Evolutionary conservation across 2,888 invertebrate species (phyloP).

Genomic region (Abrostola triplasia): DNA sequence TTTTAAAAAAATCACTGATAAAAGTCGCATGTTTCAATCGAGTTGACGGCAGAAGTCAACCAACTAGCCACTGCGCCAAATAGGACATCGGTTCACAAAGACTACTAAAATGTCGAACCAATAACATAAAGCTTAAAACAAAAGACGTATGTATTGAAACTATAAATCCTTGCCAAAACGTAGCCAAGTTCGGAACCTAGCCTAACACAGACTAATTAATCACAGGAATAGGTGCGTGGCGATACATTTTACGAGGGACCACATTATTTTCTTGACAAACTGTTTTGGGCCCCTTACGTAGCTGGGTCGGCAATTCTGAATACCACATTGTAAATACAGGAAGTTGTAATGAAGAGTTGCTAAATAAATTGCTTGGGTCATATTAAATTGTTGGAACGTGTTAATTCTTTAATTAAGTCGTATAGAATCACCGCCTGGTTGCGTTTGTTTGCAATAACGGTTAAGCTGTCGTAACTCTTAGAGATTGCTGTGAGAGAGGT

Average conservation of each 20-base stretch:
- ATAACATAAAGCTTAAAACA: no score
- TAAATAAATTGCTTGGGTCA: slow-evolving; percentile 22
- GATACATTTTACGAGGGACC: slow-evolving; percentile 24
- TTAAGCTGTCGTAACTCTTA: no score
- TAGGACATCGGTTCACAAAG: no score
- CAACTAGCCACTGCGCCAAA: no score
- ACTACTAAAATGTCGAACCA: no score
- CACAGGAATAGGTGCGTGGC: slow-evolving; percentile 24
- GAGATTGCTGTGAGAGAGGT: no score
- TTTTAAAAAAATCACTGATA: no score
- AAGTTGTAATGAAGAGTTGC: slow-evolving; percentile 14
- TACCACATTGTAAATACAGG: slow-evolving; percentile 24
- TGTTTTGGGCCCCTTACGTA: slow-evolving; percentile 30
- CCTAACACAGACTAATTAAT: slow-evolving; percentile 39
- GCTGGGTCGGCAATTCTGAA: slow-evolving; percentile 14
- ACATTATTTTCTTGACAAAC: slow-evolving; percentile 47
- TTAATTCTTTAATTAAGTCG: neutral
- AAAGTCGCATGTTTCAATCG: no score
- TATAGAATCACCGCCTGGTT: no score
- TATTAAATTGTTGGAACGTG: slow-evolving; percentile 3
- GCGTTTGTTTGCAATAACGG: neutral
- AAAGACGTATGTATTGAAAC: neutral
- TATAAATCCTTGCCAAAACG: slow-evolving; percentile 13
- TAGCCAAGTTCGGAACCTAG: slow-evolving; percentile 5
- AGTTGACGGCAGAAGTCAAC: no score